These are phyloP conservation scores for Drosophila saltans DNA, from an alignment of 1,140 invertebrate genomes.

Conservation along the genomic window DNA sequence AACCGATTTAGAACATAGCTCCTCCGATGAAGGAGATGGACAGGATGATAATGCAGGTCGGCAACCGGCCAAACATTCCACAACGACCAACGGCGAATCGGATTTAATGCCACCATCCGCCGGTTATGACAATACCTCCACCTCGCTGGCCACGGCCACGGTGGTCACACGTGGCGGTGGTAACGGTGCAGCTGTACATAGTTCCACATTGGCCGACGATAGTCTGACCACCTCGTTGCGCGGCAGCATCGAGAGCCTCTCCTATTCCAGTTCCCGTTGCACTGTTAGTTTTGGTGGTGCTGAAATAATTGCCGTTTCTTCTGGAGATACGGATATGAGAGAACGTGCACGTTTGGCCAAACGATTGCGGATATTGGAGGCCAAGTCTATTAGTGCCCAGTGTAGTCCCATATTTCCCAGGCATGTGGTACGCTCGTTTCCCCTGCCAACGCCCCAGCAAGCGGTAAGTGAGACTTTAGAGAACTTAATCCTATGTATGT, in stretches of 20 bases:
- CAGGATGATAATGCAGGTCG: neutral
- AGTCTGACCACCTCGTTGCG: constrained; percentile 73
- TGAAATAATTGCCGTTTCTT: constrained; percentile 56
- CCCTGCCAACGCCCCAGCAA: constrained; percentile 60
- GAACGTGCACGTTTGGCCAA: constrained; percentile 64
- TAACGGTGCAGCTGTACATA: constrained; percentile 45
- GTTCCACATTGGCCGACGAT: constrained; percentile 78
- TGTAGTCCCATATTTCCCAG: constrained; percentile 79
- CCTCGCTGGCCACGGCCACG: constrained; percentile 59
- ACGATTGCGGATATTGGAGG: constrained; percentile 74
- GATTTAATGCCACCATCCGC: constrained; percentile 52
- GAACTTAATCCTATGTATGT: neutral
- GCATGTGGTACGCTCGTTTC: constrained; percentile 60
- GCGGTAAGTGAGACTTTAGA: constrained; percentile 49
- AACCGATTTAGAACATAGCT: constrained; percentile 24
- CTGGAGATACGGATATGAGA: constrained; percentile 53
- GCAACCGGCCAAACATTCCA: constrained; percentile 60
- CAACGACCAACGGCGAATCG: constrained; percentile 66
- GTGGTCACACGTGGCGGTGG: constrained; percentile 36
- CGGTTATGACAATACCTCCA: constrained; percentile 74
- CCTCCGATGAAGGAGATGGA: constrained; percentile 30
- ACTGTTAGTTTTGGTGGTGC: constrained; percentile 77
- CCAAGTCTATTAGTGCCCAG: constrained; percentile 81
- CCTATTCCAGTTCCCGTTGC: constrained; percentile 76
- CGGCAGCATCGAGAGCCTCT: constrained; percentile 77